phyloP scores from a whole-genome alignment of 2,888 invertebrate species.

The Amphipoea lucens region DNA sequence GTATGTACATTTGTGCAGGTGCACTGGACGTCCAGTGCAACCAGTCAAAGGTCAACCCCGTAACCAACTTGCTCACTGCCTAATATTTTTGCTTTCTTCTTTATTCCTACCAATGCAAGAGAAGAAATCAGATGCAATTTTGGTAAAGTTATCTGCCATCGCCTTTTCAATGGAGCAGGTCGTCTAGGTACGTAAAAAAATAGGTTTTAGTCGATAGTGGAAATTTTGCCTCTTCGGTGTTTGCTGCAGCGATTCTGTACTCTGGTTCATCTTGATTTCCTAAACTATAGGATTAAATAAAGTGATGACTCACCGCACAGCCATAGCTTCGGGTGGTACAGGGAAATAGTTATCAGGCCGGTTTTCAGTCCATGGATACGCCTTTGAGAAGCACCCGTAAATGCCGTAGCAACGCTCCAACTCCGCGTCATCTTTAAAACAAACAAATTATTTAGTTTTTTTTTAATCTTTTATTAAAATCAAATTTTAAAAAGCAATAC shows the following conservation, averaged over 20 bases:
- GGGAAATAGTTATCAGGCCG: constrained; percentile 95
- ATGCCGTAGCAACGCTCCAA: constrained; percentile 93
- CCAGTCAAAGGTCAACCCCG: not conserved
- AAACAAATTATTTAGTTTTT: constrained; percentile 25
- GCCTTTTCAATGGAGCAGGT: not conserved
- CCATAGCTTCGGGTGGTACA: constrained; percentile 91
- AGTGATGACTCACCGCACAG: constrained; percentile 84
- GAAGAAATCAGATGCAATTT: not conserved
- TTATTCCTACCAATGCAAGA: not conserved
- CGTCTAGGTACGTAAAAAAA: not conserved
- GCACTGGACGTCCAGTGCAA: not conserved
- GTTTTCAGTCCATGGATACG: constrained; percentile 94
- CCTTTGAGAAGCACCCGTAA: constrained; percentile 95
- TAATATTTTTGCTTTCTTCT: not conserved
- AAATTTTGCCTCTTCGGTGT: not conserved
- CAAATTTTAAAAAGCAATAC: constrained; percentile 26
- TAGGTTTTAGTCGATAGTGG: not conserved
- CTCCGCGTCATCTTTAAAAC: constrained; percentile 84
- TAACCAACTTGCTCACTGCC: not conserved
- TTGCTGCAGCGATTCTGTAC: not conserved
- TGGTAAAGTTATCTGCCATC: not conserved
- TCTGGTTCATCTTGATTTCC: not conserved
- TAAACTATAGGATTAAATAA: not conserved
- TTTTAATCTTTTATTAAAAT: constrained; percentile 22
- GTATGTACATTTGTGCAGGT: too few species aligned